phyloP scores from a whole-genome alignment of 2,113 vertebrate genomes.

The Atherinomorus stipes region DNA sequence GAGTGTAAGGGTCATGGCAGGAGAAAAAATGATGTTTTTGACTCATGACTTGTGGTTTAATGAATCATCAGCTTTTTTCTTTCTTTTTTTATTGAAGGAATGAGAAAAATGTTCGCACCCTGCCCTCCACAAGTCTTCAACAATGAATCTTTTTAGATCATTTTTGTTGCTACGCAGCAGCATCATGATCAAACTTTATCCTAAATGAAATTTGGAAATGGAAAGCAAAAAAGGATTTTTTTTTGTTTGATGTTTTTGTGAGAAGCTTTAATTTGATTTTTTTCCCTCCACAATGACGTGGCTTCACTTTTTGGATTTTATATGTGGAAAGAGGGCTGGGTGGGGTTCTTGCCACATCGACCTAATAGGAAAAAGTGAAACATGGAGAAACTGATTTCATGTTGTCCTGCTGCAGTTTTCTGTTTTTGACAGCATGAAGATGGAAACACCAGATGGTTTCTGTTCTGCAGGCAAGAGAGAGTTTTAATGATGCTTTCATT shows the following conservation, averaged over 20 bases:
- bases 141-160: not conserved
- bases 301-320: conserved; percentile 20
- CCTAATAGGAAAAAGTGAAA: conserved; percentile 67
- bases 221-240: conserved; percentile 18
- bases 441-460: conserved; percentile 55
- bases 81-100: not conserved
- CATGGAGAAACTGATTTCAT: conserved; percentile 48
- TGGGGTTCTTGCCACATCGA: conserved; percentile 45
- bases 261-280: not conserved
- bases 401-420: not conserved
- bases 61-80: conserved; percentile 20
- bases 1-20: too few relatives aligned
- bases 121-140: not conserved
- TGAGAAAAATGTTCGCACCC: conserved; percentile 31
- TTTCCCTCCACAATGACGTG: not conserved
- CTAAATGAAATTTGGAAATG: not conserved
- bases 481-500: conserved; percentile 46
- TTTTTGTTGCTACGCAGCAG: conserved; percentile 19
- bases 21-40: not conserved
- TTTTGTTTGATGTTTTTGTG: not conserved
- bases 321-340: conserved; percentile 64
- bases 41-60: not conserved
- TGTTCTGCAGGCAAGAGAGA: conserved; percentile 4
- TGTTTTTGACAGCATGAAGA: conserved; percentile 21
- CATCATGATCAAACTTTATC: not conserved